Evolutionary conservation across 2,797 vertebrate genomes (phyloP), one percentile per base, ranked within the genome.

Genomic region (Clarias platycephalus): DNA sequence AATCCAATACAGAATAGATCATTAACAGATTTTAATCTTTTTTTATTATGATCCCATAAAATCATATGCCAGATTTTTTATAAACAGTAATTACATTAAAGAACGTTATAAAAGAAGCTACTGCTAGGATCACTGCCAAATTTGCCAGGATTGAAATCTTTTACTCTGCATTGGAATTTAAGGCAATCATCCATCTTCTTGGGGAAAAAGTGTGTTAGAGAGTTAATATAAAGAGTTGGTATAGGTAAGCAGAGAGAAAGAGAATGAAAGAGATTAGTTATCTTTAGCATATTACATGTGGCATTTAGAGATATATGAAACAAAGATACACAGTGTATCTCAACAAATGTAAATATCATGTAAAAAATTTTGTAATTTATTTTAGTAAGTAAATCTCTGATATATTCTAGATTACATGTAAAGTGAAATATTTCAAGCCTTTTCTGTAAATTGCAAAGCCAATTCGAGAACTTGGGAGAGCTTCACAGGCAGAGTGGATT

Each of bases 241-340:
- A 53, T 53, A 82, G 84, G 13, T 15, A 66, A 74, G 63, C 74
- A 82, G 53, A 81, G 34, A 85, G n/a, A 82, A 15, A 62, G 24
- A 60, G 37, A 81, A 31, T 76, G 62, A 84, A 60, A 78, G 24
- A 82, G 31, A 62, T 34, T 55, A n/a, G 5, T 82, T 77, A 81
- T 82, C 44, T 84, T 85, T 84, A 82, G 74, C 49, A 26, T 75
- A 83, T 84, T 75, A 85, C 37, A 64, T 86, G 58, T 67, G 60
- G 58, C 62, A 55, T 9, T 82, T 64, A 84, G 62, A 55, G 80
- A 40, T 70, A 66, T 64, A 75, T 31, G 63, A 34, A 76, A 60
- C 34, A 53, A 44, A 44, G 49, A 53, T 53, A 53, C 12, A 53
- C 49, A 53, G 49, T 53, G 49, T 12, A 53, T 53, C 12, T 53